Base-by-base conservation (phyloP, 2,113 vertebrate species). In the Rhegmatorhina hoffmannsi region DNA sequence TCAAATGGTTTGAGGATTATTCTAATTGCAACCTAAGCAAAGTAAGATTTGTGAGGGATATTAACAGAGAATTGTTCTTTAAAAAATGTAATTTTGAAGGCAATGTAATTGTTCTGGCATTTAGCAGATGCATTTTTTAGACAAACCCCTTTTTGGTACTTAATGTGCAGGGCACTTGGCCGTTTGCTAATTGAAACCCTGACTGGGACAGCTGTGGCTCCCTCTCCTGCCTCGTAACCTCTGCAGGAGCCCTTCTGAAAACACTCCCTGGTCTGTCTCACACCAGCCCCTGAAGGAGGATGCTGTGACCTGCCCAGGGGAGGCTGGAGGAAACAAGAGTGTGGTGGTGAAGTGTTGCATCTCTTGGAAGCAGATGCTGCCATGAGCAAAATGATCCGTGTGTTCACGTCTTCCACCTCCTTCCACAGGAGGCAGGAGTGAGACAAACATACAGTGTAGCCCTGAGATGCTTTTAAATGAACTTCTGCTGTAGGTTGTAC, bases 21-120 rank as follows among this genome's bases (percentile, higher is more conserved):
- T 92, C 69, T 92, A 89, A 95, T 79, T 92, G 90, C 73, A 93
- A 19, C 47, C 72, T 90, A 77, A 83, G 73, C 63, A 86, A 90
- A 78, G 36, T 77, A 33, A 83, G 64, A 77, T 90, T 92, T 90
- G 58, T 53, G 53, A 77, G 29, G 47, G 56, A 34, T 86, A 59
- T 89, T 78, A 90, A 44, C 55, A 81, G 66, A 29, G 60, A 89
- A 46, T 84, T 73, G 58, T 72, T 90, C 40, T 78, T 85, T 72
- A 60, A 88, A 80, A 55, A 80, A 67, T 0, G 0, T 55, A 7
- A 44, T 76, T 95, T 69, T 86, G 64, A 90, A 84, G 66, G 73
- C 56, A 88, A 89, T 67, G 18, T 11, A 77, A 38, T 70, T 90
- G 44, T 74, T 94, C 40, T 68, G 16, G 40, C 31, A 38, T 86